Conservation (phyloP, 2,797 vertebrate species). For the Thunnus albacares region DNA sequence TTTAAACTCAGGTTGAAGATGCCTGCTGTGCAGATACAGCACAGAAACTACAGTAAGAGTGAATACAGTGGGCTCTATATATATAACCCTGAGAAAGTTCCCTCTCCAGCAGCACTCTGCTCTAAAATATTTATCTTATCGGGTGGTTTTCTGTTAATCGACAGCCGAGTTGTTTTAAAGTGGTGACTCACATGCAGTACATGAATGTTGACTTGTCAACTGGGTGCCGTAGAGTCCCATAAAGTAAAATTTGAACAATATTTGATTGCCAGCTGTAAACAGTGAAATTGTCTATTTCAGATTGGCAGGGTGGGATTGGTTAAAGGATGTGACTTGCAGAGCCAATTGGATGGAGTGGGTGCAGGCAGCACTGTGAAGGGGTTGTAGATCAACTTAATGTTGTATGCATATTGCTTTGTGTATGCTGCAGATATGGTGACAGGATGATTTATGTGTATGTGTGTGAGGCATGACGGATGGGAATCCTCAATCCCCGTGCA, state of each 20-base stretch:
- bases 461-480: slow-evolving; percentile 52
- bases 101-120: slow-evolving; percentile 16
- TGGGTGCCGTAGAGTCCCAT: not conserved
- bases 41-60: too few relatives aligned
- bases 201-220: slow-evolving; percentile 7
- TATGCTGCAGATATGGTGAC: slow-evolving; percentile 44
- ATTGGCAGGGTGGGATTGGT: slow-evolving; percentile 42
- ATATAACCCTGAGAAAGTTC: not conserved
- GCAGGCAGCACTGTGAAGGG: slow-evolving; percentile 27
- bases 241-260: slow-evolving; percentile 22
- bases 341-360: slow-evolving; percentile 46
- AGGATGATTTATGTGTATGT: slow-evolving; percentile 51
- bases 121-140: slow-evolving; percentile 65
- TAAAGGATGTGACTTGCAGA: slow-evolving; percentile 51
- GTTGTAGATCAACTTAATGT: slow-evolving; percentile 65
- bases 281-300: slow-evolving; percentile 45
- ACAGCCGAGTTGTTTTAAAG: slow-evolving; percentile 32
- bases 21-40: too few relatives aligned
- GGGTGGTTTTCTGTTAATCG: slow-evolving; percentile 32
- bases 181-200: not conserved
- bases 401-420: slow-evolving; percentile 56
- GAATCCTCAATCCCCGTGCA: slow-evolving; percentile 14
- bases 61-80: too few relatives aligned
- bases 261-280: slow-evolving; percentile 35
- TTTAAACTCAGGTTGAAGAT: not conserved